Evolutionary conservation across 2,113 vertebrate species (phyloP).

Genomic region (Saccopteryx bilineata): DNA sequence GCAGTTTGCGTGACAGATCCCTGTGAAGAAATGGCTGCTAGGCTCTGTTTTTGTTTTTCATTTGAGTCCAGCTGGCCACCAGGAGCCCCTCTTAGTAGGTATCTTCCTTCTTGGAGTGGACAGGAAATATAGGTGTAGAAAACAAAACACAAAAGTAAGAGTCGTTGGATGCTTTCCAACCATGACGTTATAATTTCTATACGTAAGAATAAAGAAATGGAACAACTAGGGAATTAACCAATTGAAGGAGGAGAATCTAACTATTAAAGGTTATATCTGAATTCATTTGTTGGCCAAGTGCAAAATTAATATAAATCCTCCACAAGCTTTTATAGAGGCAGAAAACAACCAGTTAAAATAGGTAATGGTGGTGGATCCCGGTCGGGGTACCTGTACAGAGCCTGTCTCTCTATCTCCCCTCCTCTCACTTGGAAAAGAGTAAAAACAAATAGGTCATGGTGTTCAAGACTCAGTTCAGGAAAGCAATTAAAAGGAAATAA

Average conservation of each 20-base stretch:
- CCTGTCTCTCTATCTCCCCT: too few species aligned
- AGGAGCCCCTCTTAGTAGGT: too few species aligned
- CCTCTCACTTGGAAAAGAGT: too few species aligned
- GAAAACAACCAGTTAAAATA: not conserved
- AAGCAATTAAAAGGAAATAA: not conserved
- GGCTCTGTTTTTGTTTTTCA: too few species aligned
- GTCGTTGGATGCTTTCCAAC: not conserved
- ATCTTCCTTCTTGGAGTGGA: too few species aligned
- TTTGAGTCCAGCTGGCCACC: too few species aligned
- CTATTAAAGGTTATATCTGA: not conserved
- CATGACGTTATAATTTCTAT: not conserved
- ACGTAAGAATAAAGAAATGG: not conserved
- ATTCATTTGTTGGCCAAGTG: slow-evolving; percentile 24
- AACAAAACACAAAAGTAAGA: not conserved
- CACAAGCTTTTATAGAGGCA: not conserved
- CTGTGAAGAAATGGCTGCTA: too few species aligned
- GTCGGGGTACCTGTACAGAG: too few species aligned
- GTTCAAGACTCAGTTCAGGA: not conserved
- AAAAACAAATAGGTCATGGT: not conserved
- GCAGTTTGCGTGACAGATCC: too few species aligned
- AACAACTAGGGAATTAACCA: not conserved
- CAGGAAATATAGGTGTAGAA: not conserved
- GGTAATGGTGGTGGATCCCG: not conserved
- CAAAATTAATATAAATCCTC: slow-evolving; percentile 1
- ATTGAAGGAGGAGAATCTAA: not conserved